Conservation (phyloP, 2,888 invertebrate species). For the Fragum sueziense region DNA sequence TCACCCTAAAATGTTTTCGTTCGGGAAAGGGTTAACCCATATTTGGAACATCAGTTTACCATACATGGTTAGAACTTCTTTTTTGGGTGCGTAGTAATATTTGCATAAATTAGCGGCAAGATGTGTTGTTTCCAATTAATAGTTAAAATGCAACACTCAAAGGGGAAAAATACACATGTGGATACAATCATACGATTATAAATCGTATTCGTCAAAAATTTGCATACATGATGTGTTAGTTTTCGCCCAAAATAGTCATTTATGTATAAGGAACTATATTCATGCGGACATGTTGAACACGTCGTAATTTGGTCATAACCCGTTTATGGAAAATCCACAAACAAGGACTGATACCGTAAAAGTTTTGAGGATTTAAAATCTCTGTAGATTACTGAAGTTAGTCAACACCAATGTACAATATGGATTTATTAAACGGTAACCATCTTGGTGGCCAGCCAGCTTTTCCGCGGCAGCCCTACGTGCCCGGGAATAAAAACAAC, state of each 20-base stretch:
- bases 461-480: constrained; percentile 54
- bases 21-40: no score
- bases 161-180: neutral
- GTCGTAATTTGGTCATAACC: constrained; percentile 30
- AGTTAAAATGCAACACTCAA: neutral
- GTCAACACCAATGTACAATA: constrained; percentile 47
- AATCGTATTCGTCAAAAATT: no score
- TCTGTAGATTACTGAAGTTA: constrained; percentile 31
- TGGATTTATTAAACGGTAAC: constrained; percentile 67
- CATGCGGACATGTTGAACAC: neutral
- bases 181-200: no score
- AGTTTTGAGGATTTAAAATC: constrained; percentile 26
- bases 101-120: constrained; percentile 28
- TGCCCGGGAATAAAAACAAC: constrained; percentile 58
- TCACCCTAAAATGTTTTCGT: no score
- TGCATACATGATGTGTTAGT: no score
- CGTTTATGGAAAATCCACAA: constrained; percentile 53
- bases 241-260: neutral
- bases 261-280: constrained; percentile 6
- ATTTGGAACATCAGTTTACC: constrained; percentile 53
- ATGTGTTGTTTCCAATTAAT: neutral
- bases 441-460: constrained; percentile 65
- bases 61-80: constrained; percentile 57
- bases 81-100: constrained; percentile 42
- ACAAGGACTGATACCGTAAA: constrained; percentile 47